Base-by-base conservation (phyloP, 2,797 vertebrate genomes). In the Gymnothorax reevesii region DNA sequence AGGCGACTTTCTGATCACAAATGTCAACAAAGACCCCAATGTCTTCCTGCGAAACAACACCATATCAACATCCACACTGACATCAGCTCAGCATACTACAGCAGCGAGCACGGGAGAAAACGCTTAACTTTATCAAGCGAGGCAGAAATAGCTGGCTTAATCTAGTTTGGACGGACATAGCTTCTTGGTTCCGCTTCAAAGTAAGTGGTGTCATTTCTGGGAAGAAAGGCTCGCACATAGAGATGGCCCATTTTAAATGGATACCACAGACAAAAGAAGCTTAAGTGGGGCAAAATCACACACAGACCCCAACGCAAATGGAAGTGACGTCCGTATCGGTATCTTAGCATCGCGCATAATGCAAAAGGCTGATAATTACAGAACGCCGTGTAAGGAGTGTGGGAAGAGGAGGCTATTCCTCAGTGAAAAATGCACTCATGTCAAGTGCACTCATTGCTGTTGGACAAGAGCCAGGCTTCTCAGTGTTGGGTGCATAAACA, bases 281-380 rank as follows among this genome's bases (percentile, higher is more conserved):
- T 88, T 80, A 88, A 88, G 17, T 88, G 71, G 88, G 88, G 71
- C 88, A 85, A 33, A 49, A 42, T 54, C 60, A 54, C 86, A 85
- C 60, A 10, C 80, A 33, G 22, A 83, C 13, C 15, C 80, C 62
- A 87, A 83, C 77, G 8, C 57, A 87, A 73, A 87, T n/a, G 55
- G 86, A 85, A 75, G 84, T 87, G 85, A 84, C 79, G 60, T 86
- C 64, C 13, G 10, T 57, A 85, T 83, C 49, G 84, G 66, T 83
- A 82, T 69, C 83, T 66, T 82, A 57, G 83, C 57, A 85, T 71
- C 64, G 84, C 73, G 57, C 87, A 71, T 62, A 73, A 83, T 88
- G 86, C 52, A 55, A 77, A 85, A 86, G 82, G 84, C 82, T 20
- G 84, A 64, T 89, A 88, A 88, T 90, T 88, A 86, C 84, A 88